Percentiles rank a stretch among this genome's conserved stretches.
These are phyloP conservation scores for Cephus runcator DNA, from an alignment of 2,888 invertebrate genomes.

Conservation along the genomic window DNA sequence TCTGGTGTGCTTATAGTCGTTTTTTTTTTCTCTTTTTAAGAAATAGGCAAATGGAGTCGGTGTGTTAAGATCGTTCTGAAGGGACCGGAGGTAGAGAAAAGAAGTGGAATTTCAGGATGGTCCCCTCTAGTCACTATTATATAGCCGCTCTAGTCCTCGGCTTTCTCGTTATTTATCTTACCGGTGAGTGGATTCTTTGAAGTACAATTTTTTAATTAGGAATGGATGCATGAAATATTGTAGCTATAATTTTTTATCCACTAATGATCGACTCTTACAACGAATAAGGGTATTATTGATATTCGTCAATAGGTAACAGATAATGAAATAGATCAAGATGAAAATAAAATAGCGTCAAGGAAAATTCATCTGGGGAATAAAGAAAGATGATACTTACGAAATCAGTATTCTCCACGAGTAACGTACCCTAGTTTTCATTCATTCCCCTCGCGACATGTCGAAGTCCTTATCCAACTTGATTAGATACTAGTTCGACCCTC, in stretches of 20 bases:
- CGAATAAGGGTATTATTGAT: background rate
- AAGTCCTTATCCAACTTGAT: conserved; percentile 53
- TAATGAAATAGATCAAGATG: background rate
- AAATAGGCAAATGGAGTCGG: background rate
- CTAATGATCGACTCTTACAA: background rate
- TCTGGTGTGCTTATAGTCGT: background rate
- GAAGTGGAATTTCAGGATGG: background rate
- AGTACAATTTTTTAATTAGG: background rate
- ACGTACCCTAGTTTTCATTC: conserved; percentile 46
- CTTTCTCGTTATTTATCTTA: conserved; percentile 2
- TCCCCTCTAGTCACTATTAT: background rate
- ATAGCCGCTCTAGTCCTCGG: background rate
- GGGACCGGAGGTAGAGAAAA: background rate
- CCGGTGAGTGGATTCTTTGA: conserved; percentile 13
- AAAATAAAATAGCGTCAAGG: conserved; percentile 12
- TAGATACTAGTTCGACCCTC: conserved; percentile 56
- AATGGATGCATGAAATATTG: background rate
- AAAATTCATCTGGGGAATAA: background rate
- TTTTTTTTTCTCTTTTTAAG: background rate
- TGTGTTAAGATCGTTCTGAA: background rate
- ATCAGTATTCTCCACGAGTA: conserved; percentile 24
- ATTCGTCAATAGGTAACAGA: background rate
- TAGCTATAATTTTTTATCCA: background rate
- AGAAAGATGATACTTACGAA: conserved; percentile 18
- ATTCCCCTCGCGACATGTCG: conserved; percentile 47